phyloP scores from a whole-genome alignment of 2,888 invertebrate genomes.

The Clepsis dumicolana region DNA sequence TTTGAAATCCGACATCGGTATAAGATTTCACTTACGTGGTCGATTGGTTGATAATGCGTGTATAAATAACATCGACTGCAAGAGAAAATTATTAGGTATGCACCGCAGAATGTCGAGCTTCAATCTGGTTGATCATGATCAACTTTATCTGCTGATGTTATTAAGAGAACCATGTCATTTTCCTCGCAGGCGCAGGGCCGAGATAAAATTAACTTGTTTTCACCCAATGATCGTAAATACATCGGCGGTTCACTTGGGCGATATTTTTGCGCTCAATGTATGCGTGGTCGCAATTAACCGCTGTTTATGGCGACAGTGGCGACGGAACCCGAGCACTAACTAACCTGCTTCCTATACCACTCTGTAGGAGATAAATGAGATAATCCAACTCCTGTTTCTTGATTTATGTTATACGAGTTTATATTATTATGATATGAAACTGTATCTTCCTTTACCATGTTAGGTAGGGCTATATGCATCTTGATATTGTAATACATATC shows the following conservation, averaged over 20 bases:
- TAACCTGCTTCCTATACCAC: slow-evolving; percentile 55
- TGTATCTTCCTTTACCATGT: neutral
- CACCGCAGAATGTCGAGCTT: slow-evolving; percentile 1
- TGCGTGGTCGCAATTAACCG: slow-evolving; percentile 56
- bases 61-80: neutral
- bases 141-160: slow-evolving; percentile 18
- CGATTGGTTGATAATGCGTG: neutral
- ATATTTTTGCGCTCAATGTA: slow-evolving; percentile 60
- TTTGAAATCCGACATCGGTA: neutral
- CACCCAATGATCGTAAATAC: slow-evolving; percentile 47
- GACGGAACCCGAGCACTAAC: slow-evolving; percentile 53
- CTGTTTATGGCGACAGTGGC: slow-evolving; percentile 49
- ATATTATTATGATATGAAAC: slow-evolving; percentile 1
- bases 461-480: too few species aligned
- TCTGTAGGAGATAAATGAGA: slow-evolving; percentile 29
- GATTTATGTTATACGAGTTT: neutral
- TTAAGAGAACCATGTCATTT: slow-evolving; percentile 23
- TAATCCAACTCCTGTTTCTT: slow-evolving; percentile 24
- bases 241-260: slow-evolving; percentile 47
- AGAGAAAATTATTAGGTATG: slow-evolving; percentile 2
- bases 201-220: slow-evolving; percentile 45
- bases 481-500: too few species aligned
- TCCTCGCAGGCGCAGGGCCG: slow-evolving; percentile 11
- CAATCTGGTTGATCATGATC: slow-evolving; percentile 18
- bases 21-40: neutral